Percentiles rank a stretch among this genome's conserved stretches.
phyloP scores from a whole-genome alignment of 2,888 invertebrate genomes.

The Sinohyriopsis cumingii region DNA sequence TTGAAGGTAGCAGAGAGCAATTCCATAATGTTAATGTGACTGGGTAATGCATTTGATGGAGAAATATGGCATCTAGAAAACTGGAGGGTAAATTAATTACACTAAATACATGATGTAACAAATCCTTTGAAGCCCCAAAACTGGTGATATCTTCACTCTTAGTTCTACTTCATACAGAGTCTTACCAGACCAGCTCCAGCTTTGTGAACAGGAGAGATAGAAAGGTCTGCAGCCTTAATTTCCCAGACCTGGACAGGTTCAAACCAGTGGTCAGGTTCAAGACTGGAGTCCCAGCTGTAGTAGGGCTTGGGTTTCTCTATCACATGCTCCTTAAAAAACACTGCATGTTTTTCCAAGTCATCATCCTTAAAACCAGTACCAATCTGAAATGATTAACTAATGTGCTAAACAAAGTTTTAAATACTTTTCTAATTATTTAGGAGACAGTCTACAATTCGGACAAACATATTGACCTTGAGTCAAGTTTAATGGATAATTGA shows the following conservation, averaged over 20 bases:
- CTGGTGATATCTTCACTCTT: no score
- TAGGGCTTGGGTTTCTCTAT: conserved; percentile 81
- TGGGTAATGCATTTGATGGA: no score
- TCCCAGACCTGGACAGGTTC: conserved; percentile 91
- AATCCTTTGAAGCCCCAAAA: no score
- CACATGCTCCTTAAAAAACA: conserved; percentile 83
- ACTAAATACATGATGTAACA: no score
- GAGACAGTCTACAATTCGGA: no score
- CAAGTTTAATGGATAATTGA: no score
- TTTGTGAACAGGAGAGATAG: conserved; percentile 93
- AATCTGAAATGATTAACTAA: conserved; percentile 75
- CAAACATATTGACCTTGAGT: no score
- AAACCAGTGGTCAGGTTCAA: conserved; percentile 72
- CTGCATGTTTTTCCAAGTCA: conserved; percentile 84
- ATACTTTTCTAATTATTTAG: neutral
- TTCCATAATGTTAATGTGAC: no score
- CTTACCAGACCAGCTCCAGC: conserved; percentile 86
- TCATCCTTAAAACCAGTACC: conserved; percentile 97
- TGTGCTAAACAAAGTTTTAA: neutral
- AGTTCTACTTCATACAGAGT: conserved; percentile 18
- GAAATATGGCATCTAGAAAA: no score
- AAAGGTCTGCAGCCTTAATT: conserved; percentile 96
- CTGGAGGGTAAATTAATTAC: no score
- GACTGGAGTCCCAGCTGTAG: conserved; percentile 80
- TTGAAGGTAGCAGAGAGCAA: no score